Conservation (phyloP, 2,797 vertebrate genomes). For the Sebastes cheni region DNA sequence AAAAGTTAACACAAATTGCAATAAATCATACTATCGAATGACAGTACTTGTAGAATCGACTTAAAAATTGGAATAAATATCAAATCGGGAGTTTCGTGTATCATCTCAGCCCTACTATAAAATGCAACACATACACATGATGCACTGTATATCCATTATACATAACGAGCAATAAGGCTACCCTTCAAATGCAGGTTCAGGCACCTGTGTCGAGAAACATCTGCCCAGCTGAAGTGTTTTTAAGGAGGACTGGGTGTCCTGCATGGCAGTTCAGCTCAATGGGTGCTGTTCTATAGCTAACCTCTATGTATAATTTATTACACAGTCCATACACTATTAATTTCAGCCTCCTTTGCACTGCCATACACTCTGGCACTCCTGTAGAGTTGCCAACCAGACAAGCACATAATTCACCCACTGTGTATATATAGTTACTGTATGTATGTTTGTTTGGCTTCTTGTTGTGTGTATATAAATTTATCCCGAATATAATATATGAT, state of each 20-base stretch:
- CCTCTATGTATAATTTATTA: slow-evolving; percentile 22
- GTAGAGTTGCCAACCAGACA: background rate
- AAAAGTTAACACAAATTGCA: no score
- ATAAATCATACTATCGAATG: no score
- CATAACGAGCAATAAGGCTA: background rate
- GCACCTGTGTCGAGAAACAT: background rate
- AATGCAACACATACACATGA: background rate
- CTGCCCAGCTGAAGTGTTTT: background rate
- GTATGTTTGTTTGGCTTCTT: background rate
- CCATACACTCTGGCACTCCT: background rate
- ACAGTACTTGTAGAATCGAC: no score
- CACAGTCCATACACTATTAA: slow-evolving; percentile 23
- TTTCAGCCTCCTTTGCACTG: slow-evolving; percentile 11
- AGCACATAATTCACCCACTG: background rate
- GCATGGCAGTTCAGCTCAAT: background rate
- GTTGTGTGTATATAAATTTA: background rate
- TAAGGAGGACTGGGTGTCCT: background rate
- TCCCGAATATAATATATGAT: background rate
- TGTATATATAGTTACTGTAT: background rate
- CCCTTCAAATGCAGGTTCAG: background rate
- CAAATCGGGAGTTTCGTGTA: no score
- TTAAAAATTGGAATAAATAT: no score
- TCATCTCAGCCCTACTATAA: background rate
- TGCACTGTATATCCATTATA: background rate
- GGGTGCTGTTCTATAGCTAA: slow-evolving; percentile 13